These are phyloP conservation scores for Carcina quercana DNA, from an alignment of 2,888 invertebrate species.

Conservation along the genomic window DNA sequence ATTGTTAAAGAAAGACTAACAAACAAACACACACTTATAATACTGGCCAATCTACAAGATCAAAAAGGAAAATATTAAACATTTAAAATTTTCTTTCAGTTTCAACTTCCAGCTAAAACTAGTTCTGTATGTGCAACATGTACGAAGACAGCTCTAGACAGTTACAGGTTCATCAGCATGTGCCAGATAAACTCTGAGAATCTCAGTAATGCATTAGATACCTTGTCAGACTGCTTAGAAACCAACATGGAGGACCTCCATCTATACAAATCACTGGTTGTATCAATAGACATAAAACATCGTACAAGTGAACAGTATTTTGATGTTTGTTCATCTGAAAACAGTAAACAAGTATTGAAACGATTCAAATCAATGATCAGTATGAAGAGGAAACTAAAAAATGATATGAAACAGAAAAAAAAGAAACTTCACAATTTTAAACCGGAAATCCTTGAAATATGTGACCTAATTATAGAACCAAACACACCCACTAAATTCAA, in stretches of 20 bases:
- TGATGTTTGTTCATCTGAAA: not conserved
- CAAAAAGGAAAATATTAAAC: too few species aligned
- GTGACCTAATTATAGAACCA: constrained; percentile 4
- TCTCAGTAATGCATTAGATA: not conserved
- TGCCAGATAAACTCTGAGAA: constrained; percentile 2
- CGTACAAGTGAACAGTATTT: constrained; percentile 6
- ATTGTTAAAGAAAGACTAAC: too few species aligned
- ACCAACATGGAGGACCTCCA: not conserved
- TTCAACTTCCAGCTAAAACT: too few species aligned
- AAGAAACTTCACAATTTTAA: not conserved
- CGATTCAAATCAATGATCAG: not conserved
- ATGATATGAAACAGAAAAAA: not conserved
- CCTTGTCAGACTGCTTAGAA: constrained; percentile 4
- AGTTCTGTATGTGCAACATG: not conserved
- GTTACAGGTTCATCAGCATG: constrained; percentile 6
- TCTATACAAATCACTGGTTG: constrained; percentile 5
- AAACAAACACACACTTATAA: too few species aligned
- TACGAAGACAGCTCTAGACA: not conserved
- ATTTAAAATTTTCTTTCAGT: too few species aligned
- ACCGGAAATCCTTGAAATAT: constrained; percentile 3
- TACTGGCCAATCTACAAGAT: too few species aligned
- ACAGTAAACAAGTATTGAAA: not conserved
- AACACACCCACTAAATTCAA: constrained; percentile 4
- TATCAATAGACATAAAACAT: constrained; percentile 1
- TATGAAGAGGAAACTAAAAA: not conserved